Evolutionary conservation across 2,888 invertebrate genomes (phyloP).

Genomic region (Agrotis clavis): DNA sequence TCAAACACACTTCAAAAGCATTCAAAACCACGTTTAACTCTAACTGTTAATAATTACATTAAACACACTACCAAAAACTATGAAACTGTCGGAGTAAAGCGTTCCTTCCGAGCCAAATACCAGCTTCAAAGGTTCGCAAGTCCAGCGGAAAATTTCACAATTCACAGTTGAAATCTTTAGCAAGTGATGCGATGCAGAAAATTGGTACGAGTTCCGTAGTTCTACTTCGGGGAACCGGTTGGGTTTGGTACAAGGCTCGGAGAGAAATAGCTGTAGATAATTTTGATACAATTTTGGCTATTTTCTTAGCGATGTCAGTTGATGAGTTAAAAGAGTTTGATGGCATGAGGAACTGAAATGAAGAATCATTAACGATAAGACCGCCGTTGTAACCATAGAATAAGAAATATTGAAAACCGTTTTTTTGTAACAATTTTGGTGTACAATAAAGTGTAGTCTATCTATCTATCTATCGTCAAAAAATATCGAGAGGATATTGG

Average conservation of each 20-base stretch:
- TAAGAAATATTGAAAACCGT: too few species aligned
- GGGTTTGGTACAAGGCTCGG: slow-evolving; percentile 31
- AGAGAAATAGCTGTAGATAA: slow-evolving; percentile 13
- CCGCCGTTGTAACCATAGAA: too few species aligned
- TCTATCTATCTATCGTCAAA: too few species aligned
- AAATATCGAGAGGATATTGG: too few species aligned
- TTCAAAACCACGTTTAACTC: slow-evolving; percentile 8
- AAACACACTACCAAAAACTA: slow-evolving; percentile 37
- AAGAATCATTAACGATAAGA: not conserved
- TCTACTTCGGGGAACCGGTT: slow-evolving; percentile 50
- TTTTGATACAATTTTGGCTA: slow-evolving; percentile 12
- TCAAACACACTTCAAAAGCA: slow-evolving; percentile 25
- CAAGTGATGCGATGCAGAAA: slow-evolving; percentile 78
- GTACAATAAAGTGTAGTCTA: too few species aligned
- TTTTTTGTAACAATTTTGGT: too few species aligned
- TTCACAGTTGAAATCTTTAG: slow-evolving; percentile 77
- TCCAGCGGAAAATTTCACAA: slow-evolving; percentile 68
- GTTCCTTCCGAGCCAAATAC: slow-evolving; percentile 44
- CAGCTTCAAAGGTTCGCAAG: slow-evolving; percentile 54
- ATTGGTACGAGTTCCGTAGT: slow-evolving; percentile 73
- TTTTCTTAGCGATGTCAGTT: not conserved
- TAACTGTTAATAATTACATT: slow-evolving; percentile 21
- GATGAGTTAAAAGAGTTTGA: not conserved
- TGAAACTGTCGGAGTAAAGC: slow-evolving; percentile 11
- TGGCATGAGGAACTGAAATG: not conserved